Base-by-base conservation (phyloP, 2,113 vertebrate genomes). In the Boleophthalmus pectinirostris region DNA sequence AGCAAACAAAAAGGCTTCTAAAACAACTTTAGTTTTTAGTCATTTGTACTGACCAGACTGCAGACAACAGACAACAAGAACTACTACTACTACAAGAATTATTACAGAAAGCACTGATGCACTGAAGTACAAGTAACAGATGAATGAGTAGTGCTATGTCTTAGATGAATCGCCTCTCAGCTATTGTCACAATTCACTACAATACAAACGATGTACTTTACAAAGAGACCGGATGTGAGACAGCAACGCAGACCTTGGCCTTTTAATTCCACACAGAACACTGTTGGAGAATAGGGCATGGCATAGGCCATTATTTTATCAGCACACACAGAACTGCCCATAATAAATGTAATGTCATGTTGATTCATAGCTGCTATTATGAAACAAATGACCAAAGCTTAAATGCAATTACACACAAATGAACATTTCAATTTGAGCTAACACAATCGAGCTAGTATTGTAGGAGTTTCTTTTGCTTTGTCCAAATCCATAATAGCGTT, bases 101-200 rank as follows among this genome's bases (percentile, higher is more conserved):
- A 33, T 20, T 35, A 21, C 8, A 65, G 20, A 0, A 75, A 83
- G 68, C 75, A 75, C 66, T 24, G 66, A 73, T 65, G 77, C 84
- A 84, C 88, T 89, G 90, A 85, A 81, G 74, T 21, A 49, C 68
- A 83, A 89, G 90, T 92, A 87, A 66, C 49, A 16, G 68, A 76
- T 81, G 75, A 70, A 75, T 64, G 83, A 89, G 90, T 89, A 89
- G 91, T 86, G 29, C 29, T 4, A 29, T 29, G 79, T 88, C 75
- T 84, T 81, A 72, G 85, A 92, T 89, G 84, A 88, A 89, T 85
- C 89, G 83, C 85, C 81, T 79, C 64, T 81, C 80, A 80, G 90
- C 87, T 84, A 78, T 89, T 90, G 88, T 85, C 82, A 87, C 76
- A 81, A 20, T 63, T 66, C 11, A 66, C 64, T 23, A 12, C 4